A percentile compares a stretch with the other conserved stretches of the same genome.
Conservation (phyloP, 2,797 vertebrate genomes). For the Percopsis omiscomaycus region DNA sequence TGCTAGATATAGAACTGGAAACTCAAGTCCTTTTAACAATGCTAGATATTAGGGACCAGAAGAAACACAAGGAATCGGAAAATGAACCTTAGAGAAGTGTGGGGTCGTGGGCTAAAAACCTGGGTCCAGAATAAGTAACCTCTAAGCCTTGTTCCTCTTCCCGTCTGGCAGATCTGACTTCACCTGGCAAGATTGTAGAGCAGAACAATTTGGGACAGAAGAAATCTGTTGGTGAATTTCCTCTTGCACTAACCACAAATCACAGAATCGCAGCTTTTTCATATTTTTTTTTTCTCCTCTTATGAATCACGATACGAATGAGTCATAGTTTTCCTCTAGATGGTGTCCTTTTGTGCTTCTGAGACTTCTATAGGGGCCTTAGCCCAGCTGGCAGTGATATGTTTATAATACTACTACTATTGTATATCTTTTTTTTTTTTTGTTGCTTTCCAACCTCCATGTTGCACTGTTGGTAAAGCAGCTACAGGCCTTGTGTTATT, state of each 20-base stretch:
- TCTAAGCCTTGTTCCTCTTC: background rate
- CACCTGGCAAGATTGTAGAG: background rate
- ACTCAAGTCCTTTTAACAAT: background rate
- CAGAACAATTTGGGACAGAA: background rate
- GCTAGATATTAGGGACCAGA: background rate
- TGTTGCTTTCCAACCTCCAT: background rate
- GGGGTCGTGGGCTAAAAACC: background rate
- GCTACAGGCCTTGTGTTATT: too few relatives aligned
- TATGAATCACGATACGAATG: slow-evolving; percentile 20
- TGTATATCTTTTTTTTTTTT: background rate
- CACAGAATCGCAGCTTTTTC: slow-evolving; percentile 1
- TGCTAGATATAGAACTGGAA: background rate
- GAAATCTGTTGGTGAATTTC: background rate
- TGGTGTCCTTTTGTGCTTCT: slow-evolving; percentile 42
- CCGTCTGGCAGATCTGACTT: slow-evolving; percentile 1
- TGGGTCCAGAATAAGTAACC: background rate
- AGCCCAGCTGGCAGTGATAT: slow-evolving; percentile 11
- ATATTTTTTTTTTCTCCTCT: background rate
- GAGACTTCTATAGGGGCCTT: slow-evolving; percentile 40
- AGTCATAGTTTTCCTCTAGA: slow-evolving; percentile 44
- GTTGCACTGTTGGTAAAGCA: too few relatives aligned
- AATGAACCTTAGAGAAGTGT: background rate
- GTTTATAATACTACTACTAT: slow-evolving; percentile 8
- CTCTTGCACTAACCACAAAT: background rate
- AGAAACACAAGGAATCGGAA: background rate